Evolutionary conservation across 2,797 vertebrate species (phyloP).

Genomic region (Pseudopleuronectes americanus): DNA sequence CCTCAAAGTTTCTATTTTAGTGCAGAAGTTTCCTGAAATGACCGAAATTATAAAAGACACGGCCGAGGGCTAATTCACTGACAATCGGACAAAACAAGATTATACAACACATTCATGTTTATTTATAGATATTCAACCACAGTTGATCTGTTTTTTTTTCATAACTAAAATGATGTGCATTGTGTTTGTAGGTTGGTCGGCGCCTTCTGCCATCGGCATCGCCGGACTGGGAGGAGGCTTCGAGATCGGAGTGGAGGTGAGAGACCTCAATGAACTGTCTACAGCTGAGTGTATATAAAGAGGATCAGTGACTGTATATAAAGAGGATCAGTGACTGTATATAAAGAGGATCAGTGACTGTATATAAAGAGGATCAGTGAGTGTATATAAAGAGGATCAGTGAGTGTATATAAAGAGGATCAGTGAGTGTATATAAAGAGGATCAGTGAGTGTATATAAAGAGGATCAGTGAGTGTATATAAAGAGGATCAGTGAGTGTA

Average conservation of each 20-base stretch:
- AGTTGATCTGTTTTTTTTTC: neutral
- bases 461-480: no score
- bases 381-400: no score
- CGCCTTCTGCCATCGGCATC: slow-evolving; percentile 96
- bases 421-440: no score
- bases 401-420: neutral
- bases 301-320: no score
- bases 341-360: no score
- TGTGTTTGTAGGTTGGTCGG: slow-evolving; percentile 90
- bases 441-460: no score
- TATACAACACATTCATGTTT: no score
- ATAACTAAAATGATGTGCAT: neutral
- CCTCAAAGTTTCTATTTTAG: no score
- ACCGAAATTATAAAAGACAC: neutral
- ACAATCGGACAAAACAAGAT: neutral
- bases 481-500: neutral
- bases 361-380: no score
- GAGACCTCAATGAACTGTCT: neutral
- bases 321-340: no score
- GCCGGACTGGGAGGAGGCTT: slow-evolving; percentile 97
- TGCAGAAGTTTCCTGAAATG: neutral
- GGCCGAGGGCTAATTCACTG: neutral
- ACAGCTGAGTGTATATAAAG: no score
- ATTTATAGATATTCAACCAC: neutral
- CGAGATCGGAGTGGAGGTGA: slow-evolving; percentile 96